phyloP scores from a whole-genome alignment of 2,797 vertebrate genomes.

The Tauraco hartlaubi region DNA sequence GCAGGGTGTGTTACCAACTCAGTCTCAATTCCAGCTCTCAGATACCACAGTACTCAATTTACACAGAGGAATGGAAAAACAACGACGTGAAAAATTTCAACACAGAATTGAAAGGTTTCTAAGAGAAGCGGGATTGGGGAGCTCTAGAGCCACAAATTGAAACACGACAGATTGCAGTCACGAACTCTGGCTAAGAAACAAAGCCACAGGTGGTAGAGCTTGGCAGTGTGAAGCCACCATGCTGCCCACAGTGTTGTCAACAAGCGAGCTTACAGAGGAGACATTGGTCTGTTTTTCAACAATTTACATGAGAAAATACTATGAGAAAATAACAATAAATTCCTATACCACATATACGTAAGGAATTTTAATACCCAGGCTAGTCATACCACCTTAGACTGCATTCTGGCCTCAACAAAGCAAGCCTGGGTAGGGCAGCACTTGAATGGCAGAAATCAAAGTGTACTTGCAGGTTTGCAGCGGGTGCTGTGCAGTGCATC shows the following conservation, averaged over 20 bases:
- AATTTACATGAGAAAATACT: background rate
- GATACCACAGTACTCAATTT: background rate
- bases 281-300: background rate
- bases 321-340: background rate
- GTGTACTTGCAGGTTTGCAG: background rate
- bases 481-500: background rate
- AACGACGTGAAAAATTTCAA: background rate
- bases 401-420: background rate
- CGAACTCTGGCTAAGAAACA: constrained; percentile 51
- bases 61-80: background rate
- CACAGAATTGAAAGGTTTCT: background rate
- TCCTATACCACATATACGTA: background rate
- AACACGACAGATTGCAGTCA: constrained; percentile 56
- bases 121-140: background rate
- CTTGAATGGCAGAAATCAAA: background rate
- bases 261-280: background rate
- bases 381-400: background rate
- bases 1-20: background rate
- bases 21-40: background rate
- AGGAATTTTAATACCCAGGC: background rate
- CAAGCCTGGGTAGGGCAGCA: background rate
- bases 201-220: constrained; percentile 51
- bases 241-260: background rate
- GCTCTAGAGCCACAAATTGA: background rate
- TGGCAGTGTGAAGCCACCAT: constrained; percentile 8